These are phyloP conservation scores for Macaria liturata DNA, from an alignment of 2,888 invertebrate species.

Conservation along the genomic window DNA sequence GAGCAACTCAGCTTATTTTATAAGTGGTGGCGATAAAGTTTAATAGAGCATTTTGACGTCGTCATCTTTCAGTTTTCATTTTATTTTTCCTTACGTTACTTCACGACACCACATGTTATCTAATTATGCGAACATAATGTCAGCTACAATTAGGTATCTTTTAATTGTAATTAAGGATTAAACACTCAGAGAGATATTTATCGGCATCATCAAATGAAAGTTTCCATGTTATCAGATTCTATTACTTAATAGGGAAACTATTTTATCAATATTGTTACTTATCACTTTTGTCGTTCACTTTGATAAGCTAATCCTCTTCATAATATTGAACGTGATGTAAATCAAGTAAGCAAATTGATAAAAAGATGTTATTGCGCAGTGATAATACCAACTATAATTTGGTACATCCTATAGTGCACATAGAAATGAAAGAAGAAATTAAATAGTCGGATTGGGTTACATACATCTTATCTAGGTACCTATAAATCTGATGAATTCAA, in stretches of 20 bases:
- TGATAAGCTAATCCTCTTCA: conserved; percentile 25
- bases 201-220: conserved; percentile 25
- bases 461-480: no score
- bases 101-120: no score
- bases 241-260: conserved; percentile 19
- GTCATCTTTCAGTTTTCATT: neutral
- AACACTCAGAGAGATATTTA: conserved; percentile 2
- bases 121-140: no score
- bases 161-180: neutral
- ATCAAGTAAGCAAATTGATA: conserved; percentile 11
- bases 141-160: no score
- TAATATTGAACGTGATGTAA: conserved; percentile 15
- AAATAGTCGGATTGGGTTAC: no score
- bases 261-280: conserved; percentile 12
- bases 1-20: no score
- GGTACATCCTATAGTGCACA: neutral
- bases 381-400: neutral
- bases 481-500: no score
- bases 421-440: neutral
- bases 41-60: no score
- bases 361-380: conserved; percentile 5
- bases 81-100: no score
- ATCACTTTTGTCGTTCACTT: conserved; percentile 6
- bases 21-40: no score
- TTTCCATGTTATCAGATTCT: conserved; percentile 13